Evolutionary conservation across 2,888 invertebrate genomes (phyloP).

Genomic region (Nomada flava): DNA sequence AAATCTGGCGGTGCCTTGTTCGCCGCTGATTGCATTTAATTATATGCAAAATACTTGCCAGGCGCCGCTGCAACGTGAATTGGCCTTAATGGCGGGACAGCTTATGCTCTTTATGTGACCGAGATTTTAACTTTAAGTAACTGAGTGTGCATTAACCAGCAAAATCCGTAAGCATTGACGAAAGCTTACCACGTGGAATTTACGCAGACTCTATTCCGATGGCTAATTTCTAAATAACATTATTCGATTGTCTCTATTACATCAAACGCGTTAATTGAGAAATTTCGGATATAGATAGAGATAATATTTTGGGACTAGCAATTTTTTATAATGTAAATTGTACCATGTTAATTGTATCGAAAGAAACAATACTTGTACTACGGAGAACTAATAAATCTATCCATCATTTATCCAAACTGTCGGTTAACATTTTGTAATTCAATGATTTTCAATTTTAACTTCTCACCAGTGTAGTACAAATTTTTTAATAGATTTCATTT

Average conservation of each 20-base stretch:
- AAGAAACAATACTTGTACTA: no score
- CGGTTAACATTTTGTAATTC: no score
- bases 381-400: no score
- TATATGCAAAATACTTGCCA: slow-evolving; percentile 27
- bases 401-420: no score
- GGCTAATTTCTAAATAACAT: neutral
- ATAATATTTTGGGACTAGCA: no score
- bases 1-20: slow-evolving; percentile 21
- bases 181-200: slow-evolving; percentile 30
- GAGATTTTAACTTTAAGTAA: slow-evolving; percentile 45
- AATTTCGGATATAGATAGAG: neutral
- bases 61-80: slow-evolving; percentile 20
- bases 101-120: slow-evolving; percentile 34
- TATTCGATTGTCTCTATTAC: neutral
- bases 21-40: slow-evolving; percentile 34
- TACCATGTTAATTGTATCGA: no score
- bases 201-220: neutral
- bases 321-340: no score
- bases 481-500: no score
- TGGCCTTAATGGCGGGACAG: slow-evolving; percentile 45
- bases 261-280: neutral
- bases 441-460: no score
- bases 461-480: no score
- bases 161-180: slow-evolving; percentile 22
- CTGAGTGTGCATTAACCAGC: slow-evolving; percentile 11